A percentile compares a stretch with the other conserved stretches of the same genome.
These are phyloP conservation scores for Pseudomyrmex pallidus DNA, from an alignment of 1,140 invertebrate species.

Conservation along the genomic window DNA sequence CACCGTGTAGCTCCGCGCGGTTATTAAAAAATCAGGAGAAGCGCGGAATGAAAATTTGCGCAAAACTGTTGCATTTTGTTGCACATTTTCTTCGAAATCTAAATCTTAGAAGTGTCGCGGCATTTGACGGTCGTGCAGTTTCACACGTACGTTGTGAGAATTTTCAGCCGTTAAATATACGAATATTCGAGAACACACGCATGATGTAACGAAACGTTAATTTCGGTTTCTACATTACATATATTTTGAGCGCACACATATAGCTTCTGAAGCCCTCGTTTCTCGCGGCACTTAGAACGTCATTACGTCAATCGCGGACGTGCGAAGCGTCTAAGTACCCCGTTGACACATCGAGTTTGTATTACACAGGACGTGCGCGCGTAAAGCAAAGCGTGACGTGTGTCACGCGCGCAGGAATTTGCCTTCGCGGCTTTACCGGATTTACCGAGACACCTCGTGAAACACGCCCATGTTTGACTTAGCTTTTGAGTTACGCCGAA, in stretches of 20 bases:
- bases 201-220: neutral
- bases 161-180: too few species aligned
- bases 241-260: neutral
- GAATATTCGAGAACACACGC: neutral
- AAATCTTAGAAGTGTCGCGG: too few species aligned
- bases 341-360: conserved; percentile 40
- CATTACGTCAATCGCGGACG: neutral
- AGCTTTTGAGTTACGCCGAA: conserved; percentile 84
- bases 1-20: neutral
- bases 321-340: conserved; percentile 22
- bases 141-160: too few species aligned
- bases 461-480: conserved; percentile 84
- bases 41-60: too few species aligned
- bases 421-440: conserved; percentile 74
- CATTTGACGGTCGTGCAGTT: too few species aligned
- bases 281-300: neutral
- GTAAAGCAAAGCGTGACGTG: conserved; percentile 62
- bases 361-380: conserved; percentile 16
- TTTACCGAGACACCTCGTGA: conserved; percentile 77
- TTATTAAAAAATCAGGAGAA: too few species aligned
- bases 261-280: conserved; percentile 14
- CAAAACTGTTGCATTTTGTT: too few species aligned
- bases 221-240: neutral
- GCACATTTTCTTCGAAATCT: too few species aligned
- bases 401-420: conserved; percentile 68